Conservation (phyloP, 1,140 invertebrate species). For the Tetramorium alpestre region DNA sequence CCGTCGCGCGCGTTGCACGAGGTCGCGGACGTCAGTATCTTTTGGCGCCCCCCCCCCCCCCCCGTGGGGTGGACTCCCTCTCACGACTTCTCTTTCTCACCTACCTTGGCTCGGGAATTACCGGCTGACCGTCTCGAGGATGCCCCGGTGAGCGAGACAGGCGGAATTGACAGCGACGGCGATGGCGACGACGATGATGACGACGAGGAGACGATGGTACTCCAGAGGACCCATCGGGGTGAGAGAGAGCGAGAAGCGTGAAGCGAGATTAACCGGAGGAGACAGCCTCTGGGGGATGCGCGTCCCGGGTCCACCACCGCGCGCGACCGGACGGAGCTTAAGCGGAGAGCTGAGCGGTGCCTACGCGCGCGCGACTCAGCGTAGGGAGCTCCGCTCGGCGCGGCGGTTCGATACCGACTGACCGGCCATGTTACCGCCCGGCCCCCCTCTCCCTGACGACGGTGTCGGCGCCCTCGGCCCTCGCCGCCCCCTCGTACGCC, state of each 20-base stretch:
- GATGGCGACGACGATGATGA: background rate
- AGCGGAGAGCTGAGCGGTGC: background rate
- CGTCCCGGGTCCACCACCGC: slow-evolving; percentile 18
- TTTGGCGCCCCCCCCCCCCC: too few relatives aligned
- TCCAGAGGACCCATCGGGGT: slow-evolving; percentile 66
- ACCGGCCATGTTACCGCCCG: slow-evolving; percentile 77
- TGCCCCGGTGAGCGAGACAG: background rate
- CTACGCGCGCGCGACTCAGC: slow-evolving; percentile 60
- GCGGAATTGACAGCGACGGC: background rate
- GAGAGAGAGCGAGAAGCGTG: background rate
- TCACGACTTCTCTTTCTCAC: background rate
- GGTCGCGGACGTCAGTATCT: slow-evolving; percentile 1
- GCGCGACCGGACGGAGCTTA: slow-evolving; percentile 26
- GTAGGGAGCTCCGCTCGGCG: slow-evolving; percentile 64
- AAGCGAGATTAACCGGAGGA: slow-evolving; percentile 47
- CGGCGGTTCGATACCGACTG: slow-evolving; percentile 82
- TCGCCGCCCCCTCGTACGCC: slow-evolving; percentile 33
- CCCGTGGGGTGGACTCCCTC: too few relatives aligned
- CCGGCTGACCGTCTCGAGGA: slow-evolving; percentile 12
- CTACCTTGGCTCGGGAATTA: slow-evolving; percentile 27
- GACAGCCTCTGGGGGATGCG: background rate
- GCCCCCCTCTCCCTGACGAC: slow-evolving; percentile 12
- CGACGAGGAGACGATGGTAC: background rate
- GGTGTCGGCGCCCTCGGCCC: slow-evolving; percentile 36
- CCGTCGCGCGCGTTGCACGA: background rate